phyloP scores from a whole-genome alignment of 2,888 invertebrate genomes.

The Palloptera scutellata region DNA sequence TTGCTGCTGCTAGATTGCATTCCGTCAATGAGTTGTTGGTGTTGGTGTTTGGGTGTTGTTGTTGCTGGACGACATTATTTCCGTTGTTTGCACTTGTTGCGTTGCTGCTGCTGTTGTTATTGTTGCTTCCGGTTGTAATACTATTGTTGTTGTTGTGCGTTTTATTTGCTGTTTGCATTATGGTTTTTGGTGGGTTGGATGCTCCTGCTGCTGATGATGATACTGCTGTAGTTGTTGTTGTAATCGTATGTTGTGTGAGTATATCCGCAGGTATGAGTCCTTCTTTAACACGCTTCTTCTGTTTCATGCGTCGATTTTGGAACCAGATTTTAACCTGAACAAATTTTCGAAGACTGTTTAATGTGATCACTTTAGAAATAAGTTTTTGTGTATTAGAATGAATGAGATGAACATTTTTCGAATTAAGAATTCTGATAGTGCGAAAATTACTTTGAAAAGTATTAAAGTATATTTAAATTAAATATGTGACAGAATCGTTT shows the following conservation, averaged over 20 bases:
- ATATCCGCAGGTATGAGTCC: slow-evolving; percentile 77
- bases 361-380: no score
- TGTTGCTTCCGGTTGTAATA: slow-evolving; percentile 15
- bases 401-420: no score
- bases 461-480: no score
- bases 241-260: slow-evolving; percentile 65
- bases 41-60: slow-evolving; percentile 19
- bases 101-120: slow-evolving; percentile 17
- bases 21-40: slow-evolving; percentile 21
- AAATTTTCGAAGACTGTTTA: not conserved
- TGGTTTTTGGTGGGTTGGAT: slow-evolving; percentile 21
- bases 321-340: slow-evolving; percentile 94
- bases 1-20: slow-evolving; percentile 52
- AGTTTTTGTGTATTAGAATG: no score
- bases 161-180: slow-evolving; percentile 9
- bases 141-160: slow-evolving; percentile 13
- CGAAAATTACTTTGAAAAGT: no score
- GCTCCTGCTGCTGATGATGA: slow-evolving; percentile 33
- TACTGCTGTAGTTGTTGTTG: slow-evolving; percentile 42
- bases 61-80: not conserved
- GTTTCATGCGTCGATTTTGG: slow-evolving; percentile 98
- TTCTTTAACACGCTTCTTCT: slow-evolving; percentile 96
- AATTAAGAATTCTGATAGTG: no score
- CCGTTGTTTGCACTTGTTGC: slow-evolving; percentile 18
- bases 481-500: no score